phyloP scores from a whole-genome alignment of 2,888 invertebrate species.

The Eupeodes luniger region DNA sequence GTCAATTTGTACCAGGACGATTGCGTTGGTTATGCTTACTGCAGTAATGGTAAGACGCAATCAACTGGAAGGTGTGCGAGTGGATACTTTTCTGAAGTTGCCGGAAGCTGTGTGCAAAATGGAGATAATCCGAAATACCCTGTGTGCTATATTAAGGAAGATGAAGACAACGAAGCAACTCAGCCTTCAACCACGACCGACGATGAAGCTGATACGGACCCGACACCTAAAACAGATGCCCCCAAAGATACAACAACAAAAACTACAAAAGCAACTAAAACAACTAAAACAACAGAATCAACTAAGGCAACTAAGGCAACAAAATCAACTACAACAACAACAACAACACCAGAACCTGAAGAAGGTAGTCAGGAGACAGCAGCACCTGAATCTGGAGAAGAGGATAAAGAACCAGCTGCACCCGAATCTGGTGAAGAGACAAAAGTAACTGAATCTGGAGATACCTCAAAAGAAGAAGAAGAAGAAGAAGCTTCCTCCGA shows the following conservation, averaged over 20 bases:
- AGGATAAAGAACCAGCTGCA: neutral
- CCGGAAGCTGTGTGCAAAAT: conserved; percentile 66
- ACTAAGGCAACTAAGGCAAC: neutral
- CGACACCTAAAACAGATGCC: too few species aligned
- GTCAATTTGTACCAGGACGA: conserved; percentile 77
- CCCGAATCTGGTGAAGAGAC: neutral
- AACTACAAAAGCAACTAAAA: neutral
- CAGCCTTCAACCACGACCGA: neutral
- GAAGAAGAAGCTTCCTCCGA: too few species aligned
- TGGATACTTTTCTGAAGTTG: conserved; percentile 77
- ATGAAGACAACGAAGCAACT: neutral
- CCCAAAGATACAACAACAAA: neutral
- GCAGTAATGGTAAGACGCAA: conserved; percentile 75
- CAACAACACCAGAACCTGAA: neutral
- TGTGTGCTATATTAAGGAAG: conserved; percentile 72
- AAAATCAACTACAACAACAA: neutral
- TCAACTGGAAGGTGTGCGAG: conserved; percentile 71
- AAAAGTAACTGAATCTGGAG: neutral
- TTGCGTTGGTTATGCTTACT: conserved; percentile 78
- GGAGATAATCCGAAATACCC: conserved; percentile 73
- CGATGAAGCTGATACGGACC: neutral
- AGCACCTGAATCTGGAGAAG: neutral
- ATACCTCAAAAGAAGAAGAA: neutral
- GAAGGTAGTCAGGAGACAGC: neutral
- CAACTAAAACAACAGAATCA: neutral